Evolutionary conservation across 2,113 vertebrate species (phyloP).

Genomic region (zebrafish (Danio rerio)): GRCz12tu NC_133178.1:22937001-22937500

Average conservation of each 20-base stretch:
- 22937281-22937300: conserved; percentile 46
- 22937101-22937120: conserved; percentile 17
- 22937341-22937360: neutral
- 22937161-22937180: conserved; percentile 48
- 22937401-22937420: conserved; percentile 34
- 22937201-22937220: conserved; percentile 71
- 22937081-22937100: neutral
- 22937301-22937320: neutral
- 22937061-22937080: neutral
- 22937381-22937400: neutral
- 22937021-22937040: too few species aligned
- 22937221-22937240: conserved; percentile 45
- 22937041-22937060: too few species aligned
- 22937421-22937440: conserved; percentile 41
- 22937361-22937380: neutral
- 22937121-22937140: conserved; percentile 44
- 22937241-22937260: conserved; percentile 38
- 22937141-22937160: conserved; percentile 42
- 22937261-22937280: conserved; percentile 12
- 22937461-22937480: conserved; percentile 93
- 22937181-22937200: conserved; percentile 61
- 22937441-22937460: conserved; percentile 76
- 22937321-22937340: neutral
- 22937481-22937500: conserved; percentile 85
- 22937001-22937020: too few species aligned